Conservation (phyloP, 2,797 vertebrate species). For the Gymnocypris eckloni region DNA sequence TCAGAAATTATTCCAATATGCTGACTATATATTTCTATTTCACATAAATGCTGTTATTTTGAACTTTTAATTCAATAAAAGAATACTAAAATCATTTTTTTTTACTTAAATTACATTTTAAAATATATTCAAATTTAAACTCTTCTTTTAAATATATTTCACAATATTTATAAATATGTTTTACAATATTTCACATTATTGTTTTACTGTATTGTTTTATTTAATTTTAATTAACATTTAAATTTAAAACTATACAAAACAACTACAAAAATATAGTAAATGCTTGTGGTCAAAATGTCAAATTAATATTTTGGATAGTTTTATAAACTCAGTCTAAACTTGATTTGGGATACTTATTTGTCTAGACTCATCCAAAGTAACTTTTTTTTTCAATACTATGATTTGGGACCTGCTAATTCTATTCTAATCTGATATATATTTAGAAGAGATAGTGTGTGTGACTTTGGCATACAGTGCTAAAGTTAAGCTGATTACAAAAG, state of each 20-base stretch:
- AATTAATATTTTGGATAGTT: not conserved
- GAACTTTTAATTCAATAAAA: not conserved
- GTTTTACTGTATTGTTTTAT: not conserved
- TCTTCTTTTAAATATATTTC: not conserved
- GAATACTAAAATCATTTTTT: not conserved
- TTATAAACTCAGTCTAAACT: not conserved
- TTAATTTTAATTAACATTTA: too few species aligned
- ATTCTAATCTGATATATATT: slow-evolving; percentile 7
- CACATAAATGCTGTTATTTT: not conserved
- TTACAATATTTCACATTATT: not conserved
- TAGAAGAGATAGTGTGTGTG: not conserved
- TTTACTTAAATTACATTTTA: not conserved
- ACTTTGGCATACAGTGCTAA: not conserved
- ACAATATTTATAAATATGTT: too few species aligned
- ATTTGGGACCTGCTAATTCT: not conserved
- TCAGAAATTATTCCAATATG: not conserved
- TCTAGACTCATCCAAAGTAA: not conserved
- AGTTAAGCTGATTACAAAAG: slow-evolving; percentile 1
- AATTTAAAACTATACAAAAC: too few species aligned
- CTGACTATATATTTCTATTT: not conserved
- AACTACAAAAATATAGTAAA: not conserved
- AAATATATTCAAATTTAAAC: not conserved
- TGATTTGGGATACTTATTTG: not conserved
- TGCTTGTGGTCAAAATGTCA: not conserved
- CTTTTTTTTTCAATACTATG: not conserved